Percentiles rank a stretch among this genome's conserved stretches.
These are phyloP conservation scores for Crypturellus tataupa DNA, from an alignment of 2,797 vertebrate species.

Conservation along the genomic window DNA sequence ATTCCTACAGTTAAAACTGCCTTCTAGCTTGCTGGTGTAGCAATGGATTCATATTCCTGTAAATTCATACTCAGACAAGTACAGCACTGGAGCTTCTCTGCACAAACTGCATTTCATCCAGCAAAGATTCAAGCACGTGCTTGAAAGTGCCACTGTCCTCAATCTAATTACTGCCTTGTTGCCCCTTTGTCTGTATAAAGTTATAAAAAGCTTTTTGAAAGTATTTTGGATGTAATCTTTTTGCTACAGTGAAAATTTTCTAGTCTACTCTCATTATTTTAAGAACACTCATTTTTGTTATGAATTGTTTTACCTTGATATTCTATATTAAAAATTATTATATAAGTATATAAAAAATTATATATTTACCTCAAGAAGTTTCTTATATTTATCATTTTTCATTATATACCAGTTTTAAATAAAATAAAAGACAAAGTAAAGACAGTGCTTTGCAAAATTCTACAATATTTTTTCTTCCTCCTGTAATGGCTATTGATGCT, in stretches of 20 bases:
- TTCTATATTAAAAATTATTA: not conserved
- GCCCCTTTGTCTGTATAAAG: not conserved
- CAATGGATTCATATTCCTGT: not conserved
- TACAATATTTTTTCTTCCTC: accelerated
- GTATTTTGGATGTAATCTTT: not conserved
- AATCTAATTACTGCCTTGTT: accelerated
- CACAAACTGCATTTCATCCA: not conserved
- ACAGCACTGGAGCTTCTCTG: not conserved
- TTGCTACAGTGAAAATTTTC: not conserved
- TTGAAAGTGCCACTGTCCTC: accelerated
- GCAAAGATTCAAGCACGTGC: not conserved
- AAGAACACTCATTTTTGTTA: not conserved
- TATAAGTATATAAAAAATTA: no score
- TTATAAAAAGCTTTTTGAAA: not conserved
- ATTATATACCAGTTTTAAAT: not conserved
- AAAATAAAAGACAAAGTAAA: not conserved
- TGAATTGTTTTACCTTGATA: not conserved
- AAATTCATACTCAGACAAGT: not conserved
- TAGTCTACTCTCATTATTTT: not conserved
- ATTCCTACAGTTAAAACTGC: accelerated
- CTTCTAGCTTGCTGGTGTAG: accelerated
- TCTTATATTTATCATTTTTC: not conserved
- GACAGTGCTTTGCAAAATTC: not conserved
- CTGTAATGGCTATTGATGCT: slow-evolving; percentile 39
- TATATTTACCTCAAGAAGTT: not conserved